Base-by-base conservation (phyloP, 2,113 vertebrate genomes). In the Macaca nemestrina region DNA sequence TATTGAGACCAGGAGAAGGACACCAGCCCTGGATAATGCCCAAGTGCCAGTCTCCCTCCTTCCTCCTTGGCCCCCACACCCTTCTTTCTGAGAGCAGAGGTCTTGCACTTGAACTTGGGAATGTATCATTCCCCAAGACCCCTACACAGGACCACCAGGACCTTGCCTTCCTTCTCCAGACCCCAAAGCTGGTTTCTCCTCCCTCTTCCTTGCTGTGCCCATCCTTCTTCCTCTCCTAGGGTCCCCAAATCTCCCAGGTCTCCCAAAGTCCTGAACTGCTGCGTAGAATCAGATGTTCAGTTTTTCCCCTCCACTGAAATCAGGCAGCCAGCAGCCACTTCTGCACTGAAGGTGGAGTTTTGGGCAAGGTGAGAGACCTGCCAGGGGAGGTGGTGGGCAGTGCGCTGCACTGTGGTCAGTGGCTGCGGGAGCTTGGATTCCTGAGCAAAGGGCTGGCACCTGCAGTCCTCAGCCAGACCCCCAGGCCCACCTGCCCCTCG, bases 201-300 rank as follows among this genome's bases (percentile, higher is more conserved):
- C 70, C 22, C 13, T 8, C 8, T 55, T 79, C 43, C 52, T 30
- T 64, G 12, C 22, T 12, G 8, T 4, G 45, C 12, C 22, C n/a
- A 2, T 14, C 3, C 25, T 59, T 38, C 59, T 23, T 22, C 13
- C 22, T n/a, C 25, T 90, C 32, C 17, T 23, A 5, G 5, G 81
- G 52, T 20, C 23, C 16, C 64, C 64, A 75, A 14, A 23, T 10
- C 81, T 45, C 30, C 32, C 0, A 3, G n/a, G 32, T 5, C 50
- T 43, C 50, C 70, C 30, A 59, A 75, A 87, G n/a, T 27, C 32
- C n/a, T 13, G 16, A 52, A 12, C 23, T 67, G n/a, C 73, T n/a
- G 27, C 4, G 11, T 13, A 16, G 64, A 61, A 25, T 8, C 20
- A 4, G 35, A 4, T 7, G 1, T 18, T 13, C 35, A 2, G 12